These are phyloP conservation scores for Graptemys geographica DNA, from an alignment of 2,797 vertebrate genomes.

Conservation along the genomic window DNA sequence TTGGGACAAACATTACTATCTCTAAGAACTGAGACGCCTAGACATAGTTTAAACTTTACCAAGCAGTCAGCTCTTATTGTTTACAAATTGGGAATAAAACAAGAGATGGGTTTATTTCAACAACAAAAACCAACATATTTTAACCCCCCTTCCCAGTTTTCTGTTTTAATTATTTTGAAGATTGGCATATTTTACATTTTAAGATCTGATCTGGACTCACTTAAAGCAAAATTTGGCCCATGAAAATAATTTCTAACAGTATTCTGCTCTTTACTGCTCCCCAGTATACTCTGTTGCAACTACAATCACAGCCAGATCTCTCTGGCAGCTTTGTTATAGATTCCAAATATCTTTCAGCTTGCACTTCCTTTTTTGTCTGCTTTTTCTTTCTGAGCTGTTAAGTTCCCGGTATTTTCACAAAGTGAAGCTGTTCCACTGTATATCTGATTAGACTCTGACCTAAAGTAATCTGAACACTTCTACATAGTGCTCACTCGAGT, in stretches of 20 bases:
- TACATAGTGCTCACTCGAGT: background rate
- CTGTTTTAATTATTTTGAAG: background rate
- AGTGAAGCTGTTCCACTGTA: background rate
- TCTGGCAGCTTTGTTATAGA: background rate
- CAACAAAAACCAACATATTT: background rate
- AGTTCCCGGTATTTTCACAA: background rate
- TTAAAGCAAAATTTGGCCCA: background rate
- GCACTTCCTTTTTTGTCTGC: background rate
- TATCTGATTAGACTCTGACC: background rate
- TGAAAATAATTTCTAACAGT: background rate
- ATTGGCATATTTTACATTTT: background rate
- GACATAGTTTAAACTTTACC: constrained; percentile 1
- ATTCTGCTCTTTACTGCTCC: background rate
- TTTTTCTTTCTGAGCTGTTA: background rate
- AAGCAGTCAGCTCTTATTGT: constrained; percentile 69
- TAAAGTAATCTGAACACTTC: background rate
- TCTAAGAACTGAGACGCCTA: constrained; percentile 44
- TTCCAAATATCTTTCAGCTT: background rate
- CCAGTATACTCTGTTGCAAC: background rate
- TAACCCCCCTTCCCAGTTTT: background rate
- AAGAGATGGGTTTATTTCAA: background rate
- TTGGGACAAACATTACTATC: constrained; percentile 12
- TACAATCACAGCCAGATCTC: background rate
- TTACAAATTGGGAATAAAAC: background rate
- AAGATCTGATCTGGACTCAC: background rate